These are phyloP conservation scores for Chymomyza fuscimana DNA, from an alignment of 2,888 invertebrate genomes.

Conservation along the genomic window DNA sequence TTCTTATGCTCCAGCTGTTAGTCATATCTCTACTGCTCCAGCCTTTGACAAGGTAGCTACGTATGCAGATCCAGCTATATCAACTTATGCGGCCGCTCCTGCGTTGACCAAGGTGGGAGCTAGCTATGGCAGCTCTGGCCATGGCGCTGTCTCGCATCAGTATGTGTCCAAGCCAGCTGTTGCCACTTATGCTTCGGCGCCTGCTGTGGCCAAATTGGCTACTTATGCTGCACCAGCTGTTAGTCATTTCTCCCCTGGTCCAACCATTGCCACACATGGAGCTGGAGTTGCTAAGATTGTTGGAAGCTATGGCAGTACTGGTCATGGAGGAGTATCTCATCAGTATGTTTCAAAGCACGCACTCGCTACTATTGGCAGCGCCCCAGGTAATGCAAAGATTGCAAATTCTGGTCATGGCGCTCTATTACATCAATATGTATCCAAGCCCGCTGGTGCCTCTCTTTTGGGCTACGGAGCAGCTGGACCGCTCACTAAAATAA, in stretches of 20 bases:
- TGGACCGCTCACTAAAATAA: slow-evolving; percentile 43
- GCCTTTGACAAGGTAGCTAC: slow-evolving; percentile 33
- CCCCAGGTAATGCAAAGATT: slow-evolving; percentile 36
- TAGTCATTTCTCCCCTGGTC: background rate
- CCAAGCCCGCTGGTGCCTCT: slow-evolving; percentile 8
- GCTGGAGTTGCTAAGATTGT: slow-evolving; percentile 21
- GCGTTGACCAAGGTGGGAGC: slow-evolving; percentile 19
- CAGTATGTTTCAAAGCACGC: slow-evolving; percentile 51
- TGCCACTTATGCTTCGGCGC: slow-evolving; percentile 29
- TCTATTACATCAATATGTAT: slow-evolving; percentile 16
- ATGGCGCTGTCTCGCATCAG: slow-evolving; percentile 54
- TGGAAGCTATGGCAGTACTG: slow-evolving; percentile 55
- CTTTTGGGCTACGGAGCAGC: slow-evolving; percentile 7
- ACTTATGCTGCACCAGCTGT: slow-evolving; percentile 45
- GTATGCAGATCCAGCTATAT: slow-evolving; percentile 26
- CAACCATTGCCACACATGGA: slow-evolving; percentile 5
- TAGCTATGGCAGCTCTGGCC: slow-evolving; percentile 22
- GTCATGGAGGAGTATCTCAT: slow-evolving; percentile 36
- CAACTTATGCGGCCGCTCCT: slow-evolving; percentile 27
- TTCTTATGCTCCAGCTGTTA: slow-evolving; percentile 46
- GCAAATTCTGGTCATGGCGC: slow-evolving; percentile 23
- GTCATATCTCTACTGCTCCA: slow-evolving; percentile 61
- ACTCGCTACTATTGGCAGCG: slow-evolving; percentile 43
- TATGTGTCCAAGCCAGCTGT: slow-evolving; percentile 63
- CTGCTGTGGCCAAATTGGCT: slow-evolving; percentile 41